phyloP scores from a whole-genome alignment of 2,888 invertebrate species.

The Drosophila gaucha region DNA sequence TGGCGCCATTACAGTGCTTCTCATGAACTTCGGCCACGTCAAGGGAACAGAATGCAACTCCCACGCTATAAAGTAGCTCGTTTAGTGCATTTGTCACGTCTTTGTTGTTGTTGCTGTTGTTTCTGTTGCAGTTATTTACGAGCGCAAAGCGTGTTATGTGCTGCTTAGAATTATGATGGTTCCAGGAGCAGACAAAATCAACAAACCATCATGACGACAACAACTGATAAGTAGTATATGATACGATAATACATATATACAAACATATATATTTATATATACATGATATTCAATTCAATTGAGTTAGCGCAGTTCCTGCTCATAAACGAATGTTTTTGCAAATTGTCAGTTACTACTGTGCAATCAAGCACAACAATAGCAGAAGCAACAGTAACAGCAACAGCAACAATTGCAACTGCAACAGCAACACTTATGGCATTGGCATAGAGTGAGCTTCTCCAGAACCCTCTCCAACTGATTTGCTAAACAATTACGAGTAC shows the following conservation, averaged over 20 bases:
- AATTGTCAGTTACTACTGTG: conserved; percentile 78
- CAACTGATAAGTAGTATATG: conserved; percentile 2
- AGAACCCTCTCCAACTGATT: conserved; percentile 69
- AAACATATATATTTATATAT: neutral
- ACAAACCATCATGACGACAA: conserved; percentile 5
- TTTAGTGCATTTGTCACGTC: conserved; percentile 80
- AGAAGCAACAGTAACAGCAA: neutral
- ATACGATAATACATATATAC: neutral
- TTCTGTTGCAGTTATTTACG: conserved; percentile 62
- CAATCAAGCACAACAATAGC: conserved; percentile 61
- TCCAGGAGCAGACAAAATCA: conserved; percentile 11
- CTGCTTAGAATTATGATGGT: conserved; percentile 57
- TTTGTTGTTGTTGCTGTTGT: conserved; percentile 44
- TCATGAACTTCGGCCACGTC: conserved; percentile 52
- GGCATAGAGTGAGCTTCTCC: conserved; percentile 25
- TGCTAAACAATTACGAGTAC: conserved; percentile 77
- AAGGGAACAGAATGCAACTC: conserved; percentile 59
- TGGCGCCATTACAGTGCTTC: conserved; percentile 66
- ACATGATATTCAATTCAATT: conserved; percentile 4
- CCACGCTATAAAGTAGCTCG: conserved; percentile 75
- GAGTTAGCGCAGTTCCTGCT: conserved; percentile 33
- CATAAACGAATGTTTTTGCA: conserved; percentile 51
- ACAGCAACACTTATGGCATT: conserved; percentile 45
- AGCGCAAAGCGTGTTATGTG: conserved; percentile 54
- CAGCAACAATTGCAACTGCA: conserved; percentile 17